Evolutionary conservation across 2,888 invertebrate genomes (phyloP), one percentile per base, ranked within the genome.

Genomic region (Oxycera nigricornis): DNA sequence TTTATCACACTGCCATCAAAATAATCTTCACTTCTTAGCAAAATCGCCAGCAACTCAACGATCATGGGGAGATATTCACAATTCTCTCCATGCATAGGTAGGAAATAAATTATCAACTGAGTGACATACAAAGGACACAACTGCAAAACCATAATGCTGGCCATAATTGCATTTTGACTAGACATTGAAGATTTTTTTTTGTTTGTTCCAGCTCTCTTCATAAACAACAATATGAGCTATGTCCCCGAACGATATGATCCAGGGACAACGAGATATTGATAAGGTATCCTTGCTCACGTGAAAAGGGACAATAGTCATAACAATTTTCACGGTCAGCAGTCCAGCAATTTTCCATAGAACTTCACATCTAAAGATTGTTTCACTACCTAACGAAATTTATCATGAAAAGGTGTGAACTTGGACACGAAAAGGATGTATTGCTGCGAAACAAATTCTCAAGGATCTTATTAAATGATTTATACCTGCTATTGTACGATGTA

Each of bases 131-230:
- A 74, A 59, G 61, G 46, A 26, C 30, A 46, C 55, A 46, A 74
- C 31, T 39, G 61, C 41, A 55, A n/a, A 62, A 39, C 74, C 74
- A 74, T 74, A 74, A 74, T 74, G 74, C 70, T 65, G 52, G 68
- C 70, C 74, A 74, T 74, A 74, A 74, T 74, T 74, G 70, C 70
- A 70, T 46, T 74, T 74, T 74, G 74, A 74, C 68, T 70, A 70
- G 70, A 26, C 70, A 68, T 74, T 74, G 68, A 74, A 46, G 41
- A 65, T 39, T 35, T 30, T 65, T 59, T 59, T 30, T 28, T 59
- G n/a, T n/a, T n/a, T n/a, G n/a, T n/a, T n/a, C n/a, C n/a, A n/a
- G n/a, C n/a, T n/a, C n/a, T 46, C 46, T 3, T 17, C 14, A 46
- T 46, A 46, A 46, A 46, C 46, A 46, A 61, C 28, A 26, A 61